Evolutionary conservation across 2,797 vertebrate genomes (phyloP).

Genomic region (Tarsius wallacei): DNA sequence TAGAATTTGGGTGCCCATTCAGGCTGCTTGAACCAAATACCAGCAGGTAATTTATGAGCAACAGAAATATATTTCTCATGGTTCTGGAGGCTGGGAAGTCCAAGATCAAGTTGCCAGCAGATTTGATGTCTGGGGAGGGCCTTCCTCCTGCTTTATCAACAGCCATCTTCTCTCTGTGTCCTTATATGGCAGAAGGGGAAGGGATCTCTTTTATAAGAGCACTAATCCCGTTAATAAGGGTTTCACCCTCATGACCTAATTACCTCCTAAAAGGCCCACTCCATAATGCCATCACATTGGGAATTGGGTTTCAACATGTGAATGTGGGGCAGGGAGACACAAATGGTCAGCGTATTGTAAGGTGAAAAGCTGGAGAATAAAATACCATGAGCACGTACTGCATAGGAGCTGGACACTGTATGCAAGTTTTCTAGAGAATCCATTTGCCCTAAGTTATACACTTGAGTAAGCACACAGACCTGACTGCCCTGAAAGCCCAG

Average conservation of each 20-base stretch:
- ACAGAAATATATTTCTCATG: background rate
- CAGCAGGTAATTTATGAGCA: background rate
- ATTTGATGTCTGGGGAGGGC: background rate
- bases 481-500: background rate
- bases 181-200: background rate
- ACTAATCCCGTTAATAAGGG: background rate
- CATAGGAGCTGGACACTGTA: background rate
- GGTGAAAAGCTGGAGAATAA: background rate
- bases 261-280: background rate
- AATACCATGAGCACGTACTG: background rate
- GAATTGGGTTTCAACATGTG: background rate
- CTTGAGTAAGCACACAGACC: background rate
- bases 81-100: background rate
- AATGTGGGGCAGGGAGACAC: background rate
- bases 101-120: background rate
- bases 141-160: background rate
- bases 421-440: background rate
- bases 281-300: too few species aligned
- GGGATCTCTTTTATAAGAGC: background rate
- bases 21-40: background rate
- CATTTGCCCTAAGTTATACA: background rate
- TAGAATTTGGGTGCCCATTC: background rate
- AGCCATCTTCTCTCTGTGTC: background rate
- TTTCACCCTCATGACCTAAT: background rate
- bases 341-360: background rate